Base-by-base conservation (phyloP, 2,113 vertebrate genomes). In the Gambusia affinis region DNA sequence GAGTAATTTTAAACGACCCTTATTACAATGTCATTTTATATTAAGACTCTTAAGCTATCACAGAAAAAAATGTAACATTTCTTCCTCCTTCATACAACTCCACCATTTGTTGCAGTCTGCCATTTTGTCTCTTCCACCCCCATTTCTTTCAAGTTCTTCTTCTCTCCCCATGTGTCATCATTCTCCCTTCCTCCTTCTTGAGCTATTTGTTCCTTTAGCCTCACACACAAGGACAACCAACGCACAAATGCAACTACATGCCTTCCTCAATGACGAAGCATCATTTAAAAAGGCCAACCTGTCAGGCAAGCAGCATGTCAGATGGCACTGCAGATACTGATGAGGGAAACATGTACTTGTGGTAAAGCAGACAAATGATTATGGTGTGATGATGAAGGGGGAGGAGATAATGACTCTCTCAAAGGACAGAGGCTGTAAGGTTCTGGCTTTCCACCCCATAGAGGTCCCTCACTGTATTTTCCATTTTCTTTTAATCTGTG, bases 211-310 rank as follows among this genome's bases (percentile, higher is more conserved):
- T 78, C 62, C 76, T 60, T 70, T 61, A 31, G 63, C 63, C 70
- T 80, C 75, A 73, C 22, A 75, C 70, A 66, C 60, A 72, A 73
- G 80, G 85, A 80, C 80, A 82, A 88, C 79, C 35, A 66, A 70
- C 86, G 79, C 71, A 73, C 75, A 66, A 84, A 69, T 87, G 81
- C 79, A 88, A 86, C 80, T 69, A 72, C 75, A 79, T 30, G 75
- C 83, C 76, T 78, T 78, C 74, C 64, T 70, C 91, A 90, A 87
- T 94, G 92, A 92, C 90, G 93, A 92, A 94, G 73, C 75, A 84
- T 85, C 82, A 87, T 93, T 92, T 94, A 85, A 91, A 89, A 90
- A 83, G 87, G 89, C 87, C 85, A 87, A 83, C 76, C 90, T 88
- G 91, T 91, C 92, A 92, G 79, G 78, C 74, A 80, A 82, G 78